Conservation (phyloP, 23 tunicate genomes). For the Corella eumyota region DNA sequence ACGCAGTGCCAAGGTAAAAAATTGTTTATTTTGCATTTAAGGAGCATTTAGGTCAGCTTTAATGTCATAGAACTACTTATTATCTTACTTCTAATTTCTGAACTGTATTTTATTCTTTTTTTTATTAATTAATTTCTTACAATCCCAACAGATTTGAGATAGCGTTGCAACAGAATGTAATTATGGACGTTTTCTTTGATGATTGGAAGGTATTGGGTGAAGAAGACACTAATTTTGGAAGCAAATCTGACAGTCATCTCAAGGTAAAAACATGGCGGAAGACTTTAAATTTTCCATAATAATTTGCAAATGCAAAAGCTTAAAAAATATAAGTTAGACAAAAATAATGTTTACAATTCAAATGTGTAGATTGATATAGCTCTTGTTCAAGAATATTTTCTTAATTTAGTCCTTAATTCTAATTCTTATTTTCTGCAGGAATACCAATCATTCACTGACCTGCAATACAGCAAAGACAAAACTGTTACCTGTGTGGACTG, state of each 20-base stretch:
- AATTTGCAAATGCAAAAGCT: neutral
- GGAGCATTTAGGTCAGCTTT: no score
- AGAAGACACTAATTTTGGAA: conserved; percentile 80
- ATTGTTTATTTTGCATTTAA: neutral
- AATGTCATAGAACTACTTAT: no score
- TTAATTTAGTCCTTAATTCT: no score
- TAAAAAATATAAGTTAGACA: no score
- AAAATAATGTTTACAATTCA: no score
- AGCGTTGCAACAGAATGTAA: conserved; percentile 73
- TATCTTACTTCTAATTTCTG: neutral
- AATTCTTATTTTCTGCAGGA: conserved; percentile 75
- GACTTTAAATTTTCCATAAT: neutral
- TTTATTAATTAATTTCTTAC: neutral
- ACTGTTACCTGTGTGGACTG: conserved; percentile 85
- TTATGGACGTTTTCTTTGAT: conserved; percentile 69
- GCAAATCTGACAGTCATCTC: conserved; percentile 77
- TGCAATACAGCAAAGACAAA: conserved; percentile 83
- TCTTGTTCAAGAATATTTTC: no score
- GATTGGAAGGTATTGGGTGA: conserved; percentile 86
- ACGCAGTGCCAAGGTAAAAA: conserved; percentile 43
- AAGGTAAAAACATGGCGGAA: conserved; percentile 16
- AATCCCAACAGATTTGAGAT: conserved; percentile 46
- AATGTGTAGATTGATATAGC: no score
- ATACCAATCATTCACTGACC: conserved; percentile 91
- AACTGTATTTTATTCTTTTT: neutral